Conservation (phyloP, 2,113 vertebrate species). For the Plestiodon gilberti region DNA sequence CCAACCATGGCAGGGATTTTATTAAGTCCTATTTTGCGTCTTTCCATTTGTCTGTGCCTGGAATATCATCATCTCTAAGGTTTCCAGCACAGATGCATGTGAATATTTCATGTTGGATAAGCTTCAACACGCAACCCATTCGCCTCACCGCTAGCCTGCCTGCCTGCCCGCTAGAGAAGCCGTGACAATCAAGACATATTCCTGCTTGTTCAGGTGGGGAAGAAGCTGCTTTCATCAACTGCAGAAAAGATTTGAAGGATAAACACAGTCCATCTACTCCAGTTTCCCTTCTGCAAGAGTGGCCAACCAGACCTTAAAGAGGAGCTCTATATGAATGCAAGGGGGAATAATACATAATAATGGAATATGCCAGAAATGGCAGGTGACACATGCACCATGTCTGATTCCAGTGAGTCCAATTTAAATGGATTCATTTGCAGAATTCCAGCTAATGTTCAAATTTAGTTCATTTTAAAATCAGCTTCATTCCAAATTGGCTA, state of each 20-base stretch:
- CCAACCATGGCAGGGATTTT: neutral
- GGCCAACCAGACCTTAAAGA: neutral
- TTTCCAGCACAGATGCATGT: neutral
- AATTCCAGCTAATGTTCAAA: no score
- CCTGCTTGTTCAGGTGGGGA: neutral
- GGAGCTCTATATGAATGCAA: neutral
- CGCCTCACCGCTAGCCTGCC: neutral
- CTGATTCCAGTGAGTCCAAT: no score
- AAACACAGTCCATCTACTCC: neutral
- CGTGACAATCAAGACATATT: neutral
- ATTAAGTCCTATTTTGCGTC: constrained; percentile 1
- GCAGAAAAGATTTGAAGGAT: neutral
- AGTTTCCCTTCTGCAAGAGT: neutral
- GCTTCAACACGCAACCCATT: neutral
- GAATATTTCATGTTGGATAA: constrained; percentile 16
- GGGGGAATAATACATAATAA: no score
- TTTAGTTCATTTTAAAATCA: no score
- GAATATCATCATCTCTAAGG: neutral
- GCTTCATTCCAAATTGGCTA: no score
- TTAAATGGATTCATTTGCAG: no score
- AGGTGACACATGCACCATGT: neutral
- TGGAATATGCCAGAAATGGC: neutral
- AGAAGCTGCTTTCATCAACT: neutral
- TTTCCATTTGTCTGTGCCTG: neutral
- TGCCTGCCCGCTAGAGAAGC: neutral